Evolutionary conservation across 2,797 vertebrate genomes (phyloP).

Genomic region (Poecilia velifera): DNA sequence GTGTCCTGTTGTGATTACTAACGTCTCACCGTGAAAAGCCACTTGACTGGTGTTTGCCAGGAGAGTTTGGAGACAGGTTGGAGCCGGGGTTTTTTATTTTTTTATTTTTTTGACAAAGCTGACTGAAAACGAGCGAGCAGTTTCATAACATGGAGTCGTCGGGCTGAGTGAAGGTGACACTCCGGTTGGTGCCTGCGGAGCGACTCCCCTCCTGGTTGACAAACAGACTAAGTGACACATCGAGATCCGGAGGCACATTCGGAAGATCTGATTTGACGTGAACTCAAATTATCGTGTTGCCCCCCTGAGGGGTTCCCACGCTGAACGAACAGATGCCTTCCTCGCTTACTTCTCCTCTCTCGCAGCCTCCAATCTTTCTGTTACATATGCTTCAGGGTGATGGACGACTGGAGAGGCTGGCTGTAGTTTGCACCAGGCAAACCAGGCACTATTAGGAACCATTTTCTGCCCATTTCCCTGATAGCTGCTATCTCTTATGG

Average conservation of each 20-base stretch:
- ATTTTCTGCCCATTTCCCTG: slow-evolving; percentile 77
- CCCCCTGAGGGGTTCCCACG: slow-evolving; percentile 57
- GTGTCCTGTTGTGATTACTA: slow-evolving; percentile 11
- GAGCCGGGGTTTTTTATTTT: neutral
- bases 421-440: slow-evolving; percentile 67
- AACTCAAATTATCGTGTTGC: slow-evolving; percentile 50
- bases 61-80: slow-evolving; percentile 2
- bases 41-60: slow-evolving; percentile 1
- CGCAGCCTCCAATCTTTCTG: slow-evolving; percentile 33
- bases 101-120: slow-evolving; percentile 42
- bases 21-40: slow-evolving; percentile 6
- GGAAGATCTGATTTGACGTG: slow-evolving; percentile 60
- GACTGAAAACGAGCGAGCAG: slow-evolving; percentile 29
- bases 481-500: slow-evolving; percentile 71
- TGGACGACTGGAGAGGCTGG: slow-evolving; percentile 63
- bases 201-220: slow-evolving; percentile 45
- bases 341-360: slow-evolving; percentile 37
- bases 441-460: slow-evolving; percentile 72
- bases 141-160: slow-evolving; percentile 12
- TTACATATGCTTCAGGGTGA: slow-evolving; percentile 70
- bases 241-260: slow-evolving; percentile 34
- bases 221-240: slow-evolving; percentile 44
- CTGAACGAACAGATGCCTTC: slow-evolving; percentile 65
- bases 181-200: neutral
- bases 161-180: slow-evolving; percentile 50